phyloP scores from a whole-genome alignment of 2,113 vertebrate genomes.

The Ameiurus melas region DNA sequence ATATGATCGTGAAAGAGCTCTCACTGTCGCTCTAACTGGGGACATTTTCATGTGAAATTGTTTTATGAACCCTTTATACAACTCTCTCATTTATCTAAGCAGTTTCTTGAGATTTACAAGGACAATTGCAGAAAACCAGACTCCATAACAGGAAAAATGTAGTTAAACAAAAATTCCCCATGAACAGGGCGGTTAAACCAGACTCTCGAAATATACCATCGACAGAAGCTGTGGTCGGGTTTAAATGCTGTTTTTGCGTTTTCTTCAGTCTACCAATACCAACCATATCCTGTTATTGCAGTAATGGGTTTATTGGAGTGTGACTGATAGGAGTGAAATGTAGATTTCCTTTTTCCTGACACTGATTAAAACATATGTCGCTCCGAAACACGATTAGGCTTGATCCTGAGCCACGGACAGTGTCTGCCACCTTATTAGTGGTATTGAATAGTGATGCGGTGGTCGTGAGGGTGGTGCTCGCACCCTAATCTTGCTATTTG shows the following conservation, averaged over 20 bases:
- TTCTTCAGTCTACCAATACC: constrained; percentile 68
- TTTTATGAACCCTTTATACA: constrained; percentile 55
- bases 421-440: constrained; percentile 76
- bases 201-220: constrained; percentile 50
- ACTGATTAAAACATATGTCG: constrained; percentile 34
- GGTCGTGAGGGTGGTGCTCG: constrained; percentile 74
- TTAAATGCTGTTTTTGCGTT: constrained; percentile 73
- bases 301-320: constrained; percentile 66
- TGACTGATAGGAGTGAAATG: constrained; percentile 54
- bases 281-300: constrained; percentile 79
- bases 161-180: constrained; percentile 61
- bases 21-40: constrained; percentile 36
- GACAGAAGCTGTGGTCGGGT: constrained; percentile 70
- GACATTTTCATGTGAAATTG: constrained; percentile 51
- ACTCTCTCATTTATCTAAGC: constrained; percentile 65
- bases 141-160: constrained; percentile 61
- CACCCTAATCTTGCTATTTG: constrained; percentile 78
- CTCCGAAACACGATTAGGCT: constrained; percentile 68
- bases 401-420: constrained; percentile 67
- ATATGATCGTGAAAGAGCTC: constrained; percentile 25
- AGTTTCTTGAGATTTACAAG: constrained; percentile 71
- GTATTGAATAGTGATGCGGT: constrained; percentile 69
- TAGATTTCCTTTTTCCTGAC: constrained; percentile 44
- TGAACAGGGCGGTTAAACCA: constrained; percentile 65
- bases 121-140: constrained; percentile 57